Evolutionary conservation across 1,140 invertebrate species (phyloP), one percentile per base, ranked within the genome.

Genomic region (Calycopis cecrops): DNA sequence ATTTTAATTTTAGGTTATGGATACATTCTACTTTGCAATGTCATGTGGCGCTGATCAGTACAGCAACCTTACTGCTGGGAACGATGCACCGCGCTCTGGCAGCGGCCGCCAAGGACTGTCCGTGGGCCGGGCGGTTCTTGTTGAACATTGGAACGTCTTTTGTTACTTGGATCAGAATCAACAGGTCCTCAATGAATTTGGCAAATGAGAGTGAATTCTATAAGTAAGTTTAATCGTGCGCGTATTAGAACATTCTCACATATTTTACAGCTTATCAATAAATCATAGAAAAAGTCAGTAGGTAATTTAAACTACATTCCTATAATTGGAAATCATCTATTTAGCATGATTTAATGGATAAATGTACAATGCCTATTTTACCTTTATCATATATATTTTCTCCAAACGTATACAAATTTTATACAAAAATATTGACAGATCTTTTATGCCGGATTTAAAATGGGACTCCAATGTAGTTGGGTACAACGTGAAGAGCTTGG

Each of bases 361-460:
- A n/a, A n/a, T n/a, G n/a, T n/a, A n/a, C n/a, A n/a, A n/a, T n/a
- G n/a, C n/a, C n/a, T n/a, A n/a, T n/a, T n/a, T n/a, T n/a, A n/a
- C n/a, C n/a, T n/a, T n/a, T n/a, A n/a, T n/a, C n/a, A n/a, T n/a
- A n/a, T n/a, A n/a, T n/a, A n/a, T n/a, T n/a, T n/a, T n/a, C n/a
- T n/a, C 11, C 7, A 33, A 6, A 28, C 21, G 21, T 28, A 28
- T 28, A 6, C 2, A 28, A 28, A 28, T 6, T 12, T 34, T 49
- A 1, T 33, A n/a, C 14, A 11, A 33, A 33, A 14, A 11, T 6
- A 3, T 52, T 37, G 57, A 4, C 48, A 86, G 83, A 49, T 80
- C 79, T 1, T 86, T 85, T 42, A 67, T 72, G 56, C 79, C 81
- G 11, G 83, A 86, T 51, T 61, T 86, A 34, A 28, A 60, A n/a